These are phyloP conservation scores for Phalanger gymnotis DNA, from an alignment of 2,797 vertebrate genomes.

Conservation along the genomic window DNA sequence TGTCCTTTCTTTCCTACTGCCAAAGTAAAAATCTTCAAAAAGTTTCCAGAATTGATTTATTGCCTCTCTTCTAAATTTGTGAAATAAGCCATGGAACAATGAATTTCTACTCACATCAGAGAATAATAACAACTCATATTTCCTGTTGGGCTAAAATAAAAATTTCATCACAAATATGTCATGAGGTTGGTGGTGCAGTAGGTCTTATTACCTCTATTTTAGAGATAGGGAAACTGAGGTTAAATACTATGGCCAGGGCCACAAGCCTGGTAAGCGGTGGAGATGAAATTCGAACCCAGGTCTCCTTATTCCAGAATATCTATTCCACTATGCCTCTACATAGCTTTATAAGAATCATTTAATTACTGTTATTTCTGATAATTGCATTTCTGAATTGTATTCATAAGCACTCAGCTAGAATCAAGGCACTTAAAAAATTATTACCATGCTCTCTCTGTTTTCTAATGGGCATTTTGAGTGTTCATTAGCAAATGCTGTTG, in stretches of 20 bases:
- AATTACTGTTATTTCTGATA: slow-evolving; percentile 46
- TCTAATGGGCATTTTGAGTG: slow-evolving; percentile 48
- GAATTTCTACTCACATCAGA: slow-evolving; percentile 38
- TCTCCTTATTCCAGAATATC: not conserved
- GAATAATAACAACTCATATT: not conserved
- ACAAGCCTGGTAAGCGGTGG: not conserved
- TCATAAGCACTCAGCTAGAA: slow-evolving; percentile 45
- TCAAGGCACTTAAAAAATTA: slow-evolving; percentile 58
- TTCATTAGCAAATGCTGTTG: slow-evolving; percentile 60
- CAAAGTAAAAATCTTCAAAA: slow-evolving; percentile 71
- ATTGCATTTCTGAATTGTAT: slow-evolving; percentile 40
- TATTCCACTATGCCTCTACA: not conserved
- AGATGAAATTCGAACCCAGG: not conserved
- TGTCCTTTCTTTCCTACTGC: slow-evolving; percentile 62
- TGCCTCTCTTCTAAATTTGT: slow-evolving; percentile 19
- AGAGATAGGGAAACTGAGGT: not conserved
- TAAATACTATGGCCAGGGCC: not conserved
- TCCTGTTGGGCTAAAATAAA: not conserved
- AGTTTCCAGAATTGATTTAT: slow-evolving; percentile 49
- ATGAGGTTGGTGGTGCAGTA: not conserved
- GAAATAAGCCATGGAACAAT: slow-evolving; percentile 54
- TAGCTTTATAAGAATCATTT: slow-evolving; percentile 27
- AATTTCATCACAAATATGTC: not conserved
- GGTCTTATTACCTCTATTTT: not conserved
- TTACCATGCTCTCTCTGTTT: slow-evolving; percentile 15